phyloP scores from a whole-genome alignment of 2,113 vertebrate genomes.

The Melanotaenia duboulayi region DNA sequence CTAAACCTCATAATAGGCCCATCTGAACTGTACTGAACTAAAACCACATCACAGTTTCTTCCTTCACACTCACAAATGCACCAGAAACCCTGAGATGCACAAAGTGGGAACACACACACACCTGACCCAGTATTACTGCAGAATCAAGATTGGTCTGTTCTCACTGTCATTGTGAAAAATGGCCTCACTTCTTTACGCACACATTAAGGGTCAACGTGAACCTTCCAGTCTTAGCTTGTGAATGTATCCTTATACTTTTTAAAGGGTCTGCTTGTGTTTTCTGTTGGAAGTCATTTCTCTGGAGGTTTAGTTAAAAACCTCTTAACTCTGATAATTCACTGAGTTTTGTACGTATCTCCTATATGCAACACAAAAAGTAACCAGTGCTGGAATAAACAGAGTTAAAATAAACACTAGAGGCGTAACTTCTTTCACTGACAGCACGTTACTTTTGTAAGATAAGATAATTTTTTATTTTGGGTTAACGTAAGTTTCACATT shows the following conservation, averaged over 20 bases:
- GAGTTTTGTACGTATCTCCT: too few relatives aligned
- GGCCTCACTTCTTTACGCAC: not conserved
- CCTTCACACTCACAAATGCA: conserved; percentile 4
- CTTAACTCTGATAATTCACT: too few relatives aligned
- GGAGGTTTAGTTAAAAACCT: too few relatives aligned
- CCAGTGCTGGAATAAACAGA: too few relatives aligned
- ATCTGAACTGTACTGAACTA: conserved; percentile 39
- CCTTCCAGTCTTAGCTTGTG: not conserved
- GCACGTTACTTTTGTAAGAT: not conserved
- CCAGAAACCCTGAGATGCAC: conserved; percentile 1
- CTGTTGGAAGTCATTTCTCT: not conserved
- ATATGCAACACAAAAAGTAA: too few relatives aligned
- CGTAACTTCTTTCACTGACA: too few relatives aligned
- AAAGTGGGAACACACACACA: conserved; percentile 4
- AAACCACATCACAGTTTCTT: conserved; percentile 41
- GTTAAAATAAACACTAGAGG: too few relatives aligned
- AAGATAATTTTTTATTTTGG: not conserved
- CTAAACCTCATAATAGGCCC: conserved; percentile 55
- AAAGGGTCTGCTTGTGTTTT: not conserved
- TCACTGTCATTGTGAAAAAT: conserved; percentile 53
- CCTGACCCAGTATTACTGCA: conserved; percentile 33
- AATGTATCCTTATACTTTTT: too few relatives aligned
- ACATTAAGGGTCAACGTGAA: too few relatives aligned
- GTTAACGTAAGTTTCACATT: too few relatives aligned
- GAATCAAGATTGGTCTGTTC: conserved; percentile 17